phyloP scores from a whole-genome alignment of 64 coral and sea anemone genomes.

The Catalaphyllia jardinei region DNA sequence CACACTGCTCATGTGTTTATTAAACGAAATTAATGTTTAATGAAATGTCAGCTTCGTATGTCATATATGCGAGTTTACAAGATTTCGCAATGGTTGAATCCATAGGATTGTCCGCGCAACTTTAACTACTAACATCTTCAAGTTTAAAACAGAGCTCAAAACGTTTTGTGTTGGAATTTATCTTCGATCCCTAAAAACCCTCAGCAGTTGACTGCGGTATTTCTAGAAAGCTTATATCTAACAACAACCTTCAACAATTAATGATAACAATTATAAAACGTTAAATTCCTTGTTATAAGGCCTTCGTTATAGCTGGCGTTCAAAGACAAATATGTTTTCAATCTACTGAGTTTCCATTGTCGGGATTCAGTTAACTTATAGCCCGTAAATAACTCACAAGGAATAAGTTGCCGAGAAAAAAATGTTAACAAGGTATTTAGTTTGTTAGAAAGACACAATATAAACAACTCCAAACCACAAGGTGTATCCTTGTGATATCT shows the following conservation, averaged over 20 bases:
- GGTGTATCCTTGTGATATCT: neutral
- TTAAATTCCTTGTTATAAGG: neutral
- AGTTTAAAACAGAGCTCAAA: neutral
- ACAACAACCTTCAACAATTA: neutral
- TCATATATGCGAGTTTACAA: neutral
- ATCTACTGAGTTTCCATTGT: neutral
- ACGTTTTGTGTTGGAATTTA: too few relatives aligned
- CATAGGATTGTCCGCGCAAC: neutral
- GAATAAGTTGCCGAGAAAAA: too few relatives aligned
- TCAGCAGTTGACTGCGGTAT: too few relatives aligned
- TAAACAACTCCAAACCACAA: neutral
- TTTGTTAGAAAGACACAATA: neutral
- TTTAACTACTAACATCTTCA: neutral
- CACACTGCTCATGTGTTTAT: neutral
- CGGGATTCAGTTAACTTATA: too few relatives aligned
- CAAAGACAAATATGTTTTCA: neutral
- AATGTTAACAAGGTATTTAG: neutral
- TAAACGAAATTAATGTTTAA: conserved; percentile 31
- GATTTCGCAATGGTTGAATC: neutral
- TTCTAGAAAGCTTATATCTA: conserved; percentile 3
- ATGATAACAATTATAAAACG: neutral
- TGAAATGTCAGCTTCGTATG: conserved; percentile 18
- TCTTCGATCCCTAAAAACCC: too few relatives aligned
- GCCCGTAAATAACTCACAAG: too few relatives aligned
- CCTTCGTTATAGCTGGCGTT: neutral